phyloP scores from a whole-genome alignment of 2,888 invertebrate species.

The Tetheella fluctuosa region DNA sequence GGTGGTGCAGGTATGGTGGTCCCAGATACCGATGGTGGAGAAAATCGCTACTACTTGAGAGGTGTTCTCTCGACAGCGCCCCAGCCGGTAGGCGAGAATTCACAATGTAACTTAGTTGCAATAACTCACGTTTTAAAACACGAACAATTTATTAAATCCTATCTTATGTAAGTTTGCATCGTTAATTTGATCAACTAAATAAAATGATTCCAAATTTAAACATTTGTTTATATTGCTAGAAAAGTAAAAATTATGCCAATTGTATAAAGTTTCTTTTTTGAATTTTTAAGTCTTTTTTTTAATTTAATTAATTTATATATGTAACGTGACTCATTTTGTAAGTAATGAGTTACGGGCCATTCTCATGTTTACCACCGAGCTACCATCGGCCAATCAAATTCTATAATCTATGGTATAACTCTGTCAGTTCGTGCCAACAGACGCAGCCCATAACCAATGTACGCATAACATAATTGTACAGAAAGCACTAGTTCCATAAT shows the following conservation, averaged over 20 bases:
- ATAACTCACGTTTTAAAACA: constrained; percentile 1
- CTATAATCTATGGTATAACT: too few relatives aligned
- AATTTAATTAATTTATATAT: too few relatives aligned
- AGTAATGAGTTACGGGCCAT: too few relatives aligned
- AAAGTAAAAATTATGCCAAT: constrained; percentile 34
- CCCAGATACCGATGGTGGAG: background rate
- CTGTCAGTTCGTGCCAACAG: too few relatives aligned
- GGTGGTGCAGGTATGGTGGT: background rate
- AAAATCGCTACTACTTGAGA: background rate
- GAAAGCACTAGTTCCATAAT: too few relatives aligned
- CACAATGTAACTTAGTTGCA: background rate
- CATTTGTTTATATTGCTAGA: constrained; percentile 33
- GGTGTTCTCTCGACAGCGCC: background rate
- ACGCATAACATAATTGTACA: too few relatives aligned
- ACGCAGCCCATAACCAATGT: too few relatives aligned
- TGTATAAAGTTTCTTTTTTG: too few relatives aligned
- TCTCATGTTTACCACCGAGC: too few relatives aligned
- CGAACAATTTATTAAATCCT: background rate
- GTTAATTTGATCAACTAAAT: background rate
- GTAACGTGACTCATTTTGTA: too few relatives aligned
- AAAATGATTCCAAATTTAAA: constrained; percentile 18
- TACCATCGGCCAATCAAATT: too few relatives aligned
- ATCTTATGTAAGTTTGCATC: background rate
- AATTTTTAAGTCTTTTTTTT: too few relatives aligned
- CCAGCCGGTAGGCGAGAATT: background rate